These are phyloP conservation scores for Psilopogon haemacephalus DNA, from an alignment of 2,113 vertebrate genomes.

Conservation along the genomic window DNA sequence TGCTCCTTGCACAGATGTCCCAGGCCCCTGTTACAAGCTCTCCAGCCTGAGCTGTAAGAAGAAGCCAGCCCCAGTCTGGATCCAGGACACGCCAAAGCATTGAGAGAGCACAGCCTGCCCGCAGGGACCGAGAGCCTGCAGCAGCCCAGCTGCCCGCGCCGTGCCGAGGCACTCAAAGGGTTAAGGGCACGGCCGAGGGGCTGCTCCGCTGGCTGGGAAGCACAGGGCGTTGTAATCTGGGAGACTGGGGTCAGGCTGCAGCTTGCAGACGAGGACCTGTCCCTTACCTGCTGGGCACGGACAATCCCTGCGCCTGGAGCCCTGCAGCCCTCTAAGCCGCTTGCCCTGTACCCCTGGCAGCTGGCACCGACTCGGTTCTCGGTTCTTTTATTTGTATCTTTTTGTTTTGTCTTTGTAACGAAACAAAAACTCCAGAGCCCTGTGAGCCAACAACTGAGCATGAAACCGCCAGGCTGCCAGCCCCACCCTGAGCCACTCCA, in stretches of 20 bases:
- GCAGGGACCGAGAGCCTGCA: background rate
- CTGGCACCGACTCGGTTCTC: conserved; percentile 63
- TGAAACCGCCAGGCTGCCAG: conserved; percentile 69
- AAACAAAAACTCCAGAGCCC: conserved; percentile 75
- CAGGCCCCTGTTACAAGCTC: too few relatives aligned
- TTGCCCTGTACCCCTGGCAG: conserved; percentile 73
- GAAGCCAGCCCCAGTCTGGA: background rate
- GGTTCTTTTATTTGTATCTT: background rate
- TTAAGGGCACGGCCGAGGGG: conserved; percentile 63
- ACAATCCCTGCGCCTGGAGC: conserved; percentile 76
- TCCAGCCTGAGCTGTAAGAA: background rate
- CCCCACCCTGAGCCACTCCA: conserved; percentile 70
- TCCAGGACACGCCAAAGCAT: too few relatives aligned
- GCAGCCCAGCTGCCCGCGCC: background rate
- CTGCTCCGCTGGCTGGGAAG: conserved; percentile 60
- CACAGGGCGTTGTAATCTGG: conserved; percentile 69
- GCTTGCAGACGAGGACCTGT: conserved; percentile 64
- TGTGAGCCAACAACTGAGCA: conserved; percentile 80
- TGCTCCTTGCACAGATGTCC: too few relatives aligned
- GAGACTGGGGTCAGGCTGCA: conserved; percentile 65
- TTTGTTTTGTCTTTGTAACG: conserved; percentile 41
- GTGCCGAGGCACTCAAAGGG: background rate
- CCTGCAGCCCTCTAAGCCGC: conserved; percentile 67
- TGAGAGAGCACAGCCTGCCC: background rate
- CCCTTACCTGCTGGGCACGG: conserved; percentile 78